Evolutionary conservation across 1,140 invertebrate species (phyloP).

Genomic region (Atta colombica): DNA sequence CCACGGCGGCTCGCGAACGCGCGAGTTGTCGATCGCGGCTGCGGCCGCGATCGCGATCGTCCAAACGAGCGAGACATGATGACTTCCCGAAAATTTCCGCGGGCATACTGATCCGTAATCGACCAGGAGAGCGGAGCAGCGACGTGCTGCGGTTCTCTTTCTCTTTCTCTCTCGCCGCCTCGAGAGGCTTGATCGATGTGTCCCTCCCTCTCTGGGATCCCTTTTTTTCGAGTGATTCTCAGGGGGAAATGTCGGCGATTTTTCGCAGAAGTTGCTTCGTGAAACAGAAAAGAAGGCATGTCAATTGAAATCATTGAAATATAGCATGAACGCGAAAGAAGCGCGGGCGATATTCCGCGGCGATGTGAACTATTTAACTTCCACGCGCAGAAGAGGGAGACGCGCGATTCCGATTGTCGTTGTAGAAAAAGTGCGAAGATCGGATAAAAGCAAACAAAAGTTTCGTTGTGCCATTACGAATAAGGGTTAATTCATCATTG

Average conservation of each 20-base stretch:
- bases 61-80: constrained; percentile 70
- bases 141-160: constrained; percentile 73
- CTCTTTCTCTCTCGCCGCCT: constrained; percentile 63
- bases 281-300: background rate
- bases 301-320: background rate
- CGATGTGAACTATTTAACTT: background rate
- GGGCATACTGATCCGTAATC: constrained; percentile 83
- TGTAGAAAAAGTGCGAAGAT: constrained; percentile 1
- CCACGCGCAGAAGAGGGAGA: background rate
- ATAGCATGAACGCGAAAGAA: background rate
- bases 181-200: constrained; percentile 82
- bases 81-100: constrained; percentile 83
- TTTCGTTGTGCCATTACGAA: background rate
- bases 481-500: background rate
- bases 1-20: constrained; percentile 16
- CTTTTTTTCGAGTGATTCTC: background rate
- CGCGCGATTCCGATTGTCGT: background rate
- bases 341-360: background rate
- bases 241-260: background rate
- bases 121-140: constrained; percentile 74
- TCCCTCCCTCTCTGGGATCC: constrained; percentile 64
- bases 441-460: too few species aligned
- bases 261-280: background rate
- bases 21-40: constrained; percentile 6
- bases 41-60: background rate